Evolutionary conservation across 2,113 vertebrate genomes (phyloP), one percentile per base, ranked within the genome.

Genomic region (Haplochromis burtoni): DNA sequence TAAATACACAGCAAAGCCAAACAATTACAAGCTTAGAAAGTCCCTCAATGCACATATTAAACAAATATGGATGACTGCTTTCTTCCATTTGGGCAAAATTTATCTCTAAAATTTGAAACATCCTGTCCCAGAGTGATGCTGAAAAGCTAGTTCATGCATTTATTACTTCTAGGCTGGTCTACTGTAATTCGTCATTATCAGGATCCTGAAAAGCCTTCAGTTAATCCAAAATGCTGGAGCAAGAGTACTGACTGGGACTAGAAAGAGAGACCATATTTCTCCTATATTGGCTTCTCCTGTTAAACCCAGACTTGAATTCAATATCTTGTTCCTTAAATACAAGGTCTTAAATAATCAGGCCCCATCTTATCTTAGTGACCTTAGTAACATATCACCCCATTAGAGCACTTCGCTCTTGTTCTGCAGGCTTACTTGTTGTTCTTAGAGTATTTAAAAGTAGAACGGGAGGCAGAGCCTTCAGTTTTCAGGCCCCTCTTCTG

Each of bases 391-490:
- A 59, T 59, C 24, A 59, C 13, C 13, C 13, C 0, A 59, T 59
- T 16, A 59, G 55, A 59, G 26, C 26, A 9, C 55, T 16, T 59
- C 0, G 8, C 55, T 59, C 8, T 29, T 0, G 0, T 0, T 5
- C 24, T 57, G 55, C 55, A 29, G 24, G 12, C 24, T 0, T 5
- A 26, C 54, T 57, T 57, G 24, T 57, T 57, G 54, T 57, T 29
- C 13, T 0, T 57, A 8, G 24, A 57, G 24, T 14, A 57, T 8
- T 29, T 57, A 57, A 14, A 57, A 29, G 55, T 57, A 57, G 24
- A 57, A 57, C 29, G 55, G 55, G 24, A 57, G 55, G 0, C 0
- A 57, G 24, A 57, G 55, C 24, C 55, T 57, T 57, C 54, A 57
- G 54, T 26, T 57, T 57, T 16, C 55, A 57, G 55, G 13, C 1